Evolutionary conservation across 2,113 vertebrate genomes (phyloP).

Genomic region (Corythornis vintsioides): DNA sequence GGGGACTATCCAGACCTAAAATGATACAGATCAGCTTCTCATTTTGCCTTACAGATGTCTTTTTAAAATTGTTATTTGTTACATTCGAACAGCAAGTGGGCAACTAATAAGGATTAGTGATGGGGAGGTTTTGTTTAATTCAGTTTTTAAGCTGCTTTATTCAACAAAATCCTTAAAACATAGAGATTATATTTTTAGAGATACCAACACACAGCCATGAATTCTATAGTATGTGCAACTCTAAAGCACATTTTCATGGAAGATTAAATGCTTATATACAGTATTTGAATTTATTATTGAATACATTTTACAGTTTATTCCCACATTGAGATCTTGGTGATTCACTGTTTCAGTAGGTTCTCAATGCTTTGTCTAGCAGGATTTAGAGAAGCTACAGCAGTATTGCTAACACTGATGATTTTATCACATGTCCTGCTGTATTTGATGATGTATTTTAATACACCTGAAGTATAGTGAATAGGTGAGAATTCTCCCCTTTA

Average conservation of each 20-base stretch:
- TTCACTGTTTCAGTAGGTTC: conserved; percentile 4
- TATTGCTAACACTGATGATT: neutral
- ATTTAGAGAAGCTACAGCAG: neutral
- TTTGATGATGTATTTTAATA: conserved; percentile 5
- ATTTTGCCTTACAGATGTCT: conserved; percentile 35
- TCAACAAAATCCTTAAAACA: conserved; percentile 68
- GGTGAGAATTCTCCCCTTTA: neutral
- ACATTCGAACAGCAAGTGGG: conserved; percentile 61
- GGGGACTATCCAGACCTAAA: neutral
- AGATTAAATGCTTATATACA: conserved; percentile 42
- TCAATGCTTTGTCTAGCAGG: neutral
- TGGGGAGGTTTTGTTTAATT: conserved; percentile 68
- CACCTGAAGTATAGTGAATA: neutral
- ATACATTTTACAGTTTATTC: conserved; percentile 19
- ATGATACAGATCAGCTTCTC: neutral
- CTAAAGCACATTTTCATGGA: conserved; percentile 42
- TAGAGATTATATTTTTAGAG: conserved; percentile 63
- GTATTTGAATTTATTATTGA: conserved; percentile 30
- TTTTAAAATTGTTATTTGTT: conserved; percentile 45
- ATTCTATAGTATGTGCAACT: conserved; percentile 3
- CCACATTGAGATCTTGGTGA: neutral
- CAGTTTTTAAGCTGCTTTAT: conserved; percentile 69
- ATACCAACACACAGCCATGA: conserved; percentile 12
- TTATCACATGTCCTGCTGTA: neutral
- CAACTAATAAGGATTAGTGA: conserved; percentile 72